A percentile compares a stretch with the other conserved stretches of the same genome.
Conservation (phyloP, 1,140 invertebrate genomes). For the Diuraphis noxia region DNA sequence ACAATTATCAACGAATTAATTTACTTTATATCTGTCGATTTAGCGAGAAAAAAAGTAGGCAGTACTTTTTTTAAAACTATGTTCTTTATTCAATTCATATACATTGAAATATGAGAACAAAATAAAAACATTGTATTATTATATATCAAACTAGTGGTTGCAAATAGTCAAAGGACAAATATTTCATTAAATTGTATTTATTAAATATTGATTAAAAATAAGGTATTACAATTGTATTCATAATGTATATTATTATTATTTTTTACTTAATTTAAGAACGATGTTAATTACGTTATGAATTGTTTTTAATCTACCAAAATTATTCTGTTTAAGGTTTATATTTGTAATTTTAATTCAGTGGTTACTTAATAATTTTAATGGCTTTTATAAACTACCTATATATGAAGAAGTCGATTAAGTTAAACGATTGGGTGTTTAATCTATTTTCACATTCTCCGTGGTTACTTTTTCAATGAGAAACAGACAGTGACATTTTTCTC, state of each 20-base stretch:
- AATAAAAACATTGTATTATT: not conserved
- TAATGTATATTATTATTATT: not conserved
- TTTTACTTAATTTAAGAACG: not conserved
- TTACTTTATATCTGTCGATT: not conserved
- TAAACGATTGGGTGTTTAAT: not conserved
- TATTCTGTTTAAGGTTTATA: not conserved
- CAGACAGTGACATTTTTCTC: conserved; percentile 45
- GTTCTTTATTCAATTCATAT: not conserved
- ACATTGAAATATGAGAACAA: not conserved
- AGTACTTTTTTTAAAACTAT: not conserved
- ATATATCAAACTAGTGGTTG: not conserved
- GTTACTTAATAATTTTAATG: not conserved
- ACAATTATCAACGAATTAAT: not conserved
- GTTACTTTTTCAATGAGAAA: conserved; percentile 45
- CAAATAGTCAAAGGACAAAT: too few species aligned
- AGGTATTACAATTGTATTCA: not conserved
- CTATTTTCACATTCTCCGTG: not conserved
- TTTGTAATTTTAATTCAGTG: not conserved
- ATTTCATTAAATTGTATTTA: not conserved
- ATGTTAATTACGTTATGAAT: not conserved
- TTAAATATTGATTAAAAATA: not conserved
- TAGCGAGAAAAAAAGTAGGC: not conserved
- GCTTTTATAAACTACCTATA: not conserved
- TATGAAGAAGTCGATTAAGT: not conserved
- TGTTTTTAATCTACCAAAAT: not conserved